A percentile compares a stretch with the other conserved stretches of the same genome.
phyloP scores from a whole-genome alignment of 2,888 invertebrate species.

The Drosophila kokeensis region DNA sequence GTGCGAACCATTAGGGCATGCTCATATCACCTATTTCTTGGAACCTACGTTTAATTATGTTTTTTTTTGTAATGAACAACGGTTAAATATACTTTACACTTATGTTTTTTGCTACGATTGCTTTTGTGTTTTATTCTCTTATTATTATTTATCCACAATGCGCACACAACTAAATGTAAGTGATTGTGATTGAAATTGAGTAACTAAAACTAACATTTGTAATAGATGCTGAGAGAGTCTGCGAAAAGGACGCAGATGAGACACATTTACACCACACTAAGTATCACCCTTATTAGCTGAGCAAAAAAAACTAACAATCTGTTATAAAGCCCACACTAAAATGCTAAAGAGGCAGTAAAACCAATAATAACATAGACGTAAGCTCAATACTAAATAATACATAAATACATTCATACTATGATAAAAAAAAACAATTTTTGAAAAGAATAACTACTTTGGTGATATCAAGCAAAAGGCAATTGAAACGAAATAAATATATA shows the following conservation, averaged over 20 bases:
- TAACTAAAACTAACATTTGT: conserved; percentile 66
- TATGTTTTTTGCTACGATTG: conserved; percentile 43
- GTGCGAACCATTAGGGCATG: conserved; percentile 46
- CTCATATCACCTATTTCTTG: conserved; percentile 44
- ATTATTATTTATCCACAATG: conserved; percentile 14
- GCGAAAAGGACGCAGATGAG: conserved; percentile 3
- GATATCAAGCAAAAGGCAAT: conserved; percentile 79
- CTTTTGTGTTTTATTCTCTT: conserved; percentile 43
- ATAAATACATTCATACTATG: conserved; percentile 27
- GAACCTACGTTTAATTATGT: conserved; percentile 57
- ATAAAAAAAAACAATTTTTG: conserved; percentile 47
- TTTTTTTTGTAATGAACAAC: conserved; percentile 63
- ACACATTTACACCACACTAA: conserved; percentile 34
- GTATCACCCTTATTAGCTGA: conserved; percentile 52
- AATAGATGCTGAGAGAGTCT: conserved; percentile 55
- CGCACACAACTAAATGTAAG: conserved; percentile 71
- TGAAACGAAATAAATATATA: conserved; percentile 73
- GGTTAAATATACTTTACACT: conserved; percentile 31
- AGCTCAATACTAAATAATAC: conserved; percentile 53
- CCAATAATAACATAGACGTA: conserved; percentile 60
- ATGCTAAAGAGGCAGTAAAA: conserved; percentile 74
- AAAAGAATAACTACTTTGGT: conserved; percentile 68
- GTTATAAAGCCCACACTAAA: conserved; percentile 59
- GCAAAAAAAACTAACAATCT: conserved; percentile 55
- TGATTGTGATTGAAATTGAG: conserved; percentile 73